phyloP scores from a whole-genome alignment of 2,113 vertebrate species.

The Pungitius pungitius region DNA sequence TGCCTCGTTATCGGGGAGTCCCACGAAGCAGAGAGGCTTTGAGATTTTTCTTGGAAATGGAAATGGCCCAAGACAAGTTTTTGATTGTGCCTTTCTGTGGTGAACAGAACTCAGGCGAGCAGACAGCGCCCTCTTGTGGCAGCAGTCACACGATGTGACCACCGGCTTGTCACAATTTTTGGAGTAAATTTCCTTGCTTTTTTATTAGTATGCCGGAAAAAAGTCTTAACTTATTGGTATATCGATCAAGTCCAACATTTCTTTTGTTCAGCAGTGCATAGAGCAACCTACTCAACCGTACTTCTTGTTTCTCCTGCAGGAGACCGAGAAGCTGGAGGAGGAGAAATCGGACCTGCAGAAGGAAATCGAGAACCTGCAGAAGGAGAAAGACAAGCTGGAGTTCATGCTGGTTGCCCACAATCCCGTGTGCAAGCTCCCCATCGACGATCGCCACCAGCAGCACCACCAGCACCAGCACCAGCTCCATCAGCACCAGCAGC shows the following conservation, averaged over 20 bases:
- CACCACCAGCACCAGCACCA: constrained; percentile 71
- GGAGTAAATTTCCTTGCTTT: background rate
- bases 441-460: constrained; percentile 82
- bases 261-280: too few species aligned
- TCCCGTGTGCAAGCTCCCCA: constrained; percentile 93
- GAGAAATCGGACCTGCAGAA: constrained; percentile 97
- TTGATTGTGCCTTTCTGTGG: constrained; percentile 3
- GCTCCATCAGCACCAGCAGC: constrained; percentile 68
- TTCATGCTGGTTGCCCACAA: constrained; percentile 98
- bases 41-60: constrained; percentile 6
- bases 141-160: background rate
- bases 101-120: constrained; percentile 4
- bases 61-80: constrained; percentile 22
- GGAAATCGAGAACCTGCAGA: constrained; percentile 94
- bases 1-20: background rate
- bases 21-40: constrained; percentile 3
- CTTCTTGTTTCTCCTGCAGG: constrained; percentile 75
- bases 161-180: background rate
- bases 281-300: too few species aligned
- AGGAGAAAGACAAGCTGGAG: constrained; percentile 98
- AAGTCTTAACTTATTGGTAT: too few species aligned
- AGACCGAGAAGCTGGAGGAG: constrained; percentile 96
- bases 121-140: constrained; percentile 71
- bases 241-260: too few species aligned
- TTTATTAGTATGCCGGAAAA: too few species aligned